Conservation (phyloP, 1,140 invertebrate species). For the Heliothis subflexa region DNA sequence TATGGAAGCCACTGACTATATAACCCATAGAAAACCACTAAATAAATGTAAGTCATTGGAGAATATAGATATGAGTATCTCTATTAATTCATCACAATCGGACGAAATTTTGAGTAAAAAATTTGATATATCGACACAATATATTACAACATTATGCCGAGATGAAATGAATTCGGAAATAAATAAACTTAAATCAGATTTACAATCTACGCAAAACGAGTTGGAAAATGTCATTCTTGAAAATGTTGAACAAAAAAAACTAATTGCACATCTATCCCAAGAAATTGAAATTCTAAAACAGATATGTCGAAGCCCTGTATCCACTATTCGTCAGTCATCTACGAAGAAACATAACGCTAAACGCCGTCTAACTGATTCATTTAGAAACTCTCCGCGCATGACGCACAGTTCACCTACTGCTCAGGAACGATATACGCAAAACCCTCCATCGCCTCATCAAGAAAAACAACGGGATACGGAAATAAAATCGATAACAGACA, state of each 20-base stretch:
- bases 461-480: neutral
- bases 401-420: neutral
- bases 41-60: neutral
- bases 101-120: neutral
- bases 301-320: neutral
- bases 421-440: neutral
- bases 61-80: neutral
- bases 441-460: neutral
- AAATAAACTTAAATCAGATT: neutral
- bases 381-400: neutral
- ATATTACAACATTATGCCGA: neutral
- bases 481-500: no score
- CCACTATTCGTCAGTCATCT: neutral
- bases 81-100: neutral
- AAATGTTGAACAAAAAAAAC: neutral
- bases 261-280: neutral
- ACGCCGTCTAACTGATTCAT: neutral
- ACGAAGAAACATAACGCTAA: neutral
- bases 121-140: neutral
- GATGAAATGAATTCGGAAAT: slow-evolving; percentile 3
- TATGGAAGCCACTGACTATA: neutral
- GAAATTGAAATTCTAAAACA: slow-evolving; percentile 5
- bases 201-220: neutral
- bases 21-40: slow-evolving; percentile 2
- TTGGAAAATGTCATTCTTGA: slow-evolving; percentile 10